These are phyloP conservation scores for Drosophila erecta DNA, from an alignment of 1,140 invertebrate genomes.

Conservation along the genomic window DNA sequence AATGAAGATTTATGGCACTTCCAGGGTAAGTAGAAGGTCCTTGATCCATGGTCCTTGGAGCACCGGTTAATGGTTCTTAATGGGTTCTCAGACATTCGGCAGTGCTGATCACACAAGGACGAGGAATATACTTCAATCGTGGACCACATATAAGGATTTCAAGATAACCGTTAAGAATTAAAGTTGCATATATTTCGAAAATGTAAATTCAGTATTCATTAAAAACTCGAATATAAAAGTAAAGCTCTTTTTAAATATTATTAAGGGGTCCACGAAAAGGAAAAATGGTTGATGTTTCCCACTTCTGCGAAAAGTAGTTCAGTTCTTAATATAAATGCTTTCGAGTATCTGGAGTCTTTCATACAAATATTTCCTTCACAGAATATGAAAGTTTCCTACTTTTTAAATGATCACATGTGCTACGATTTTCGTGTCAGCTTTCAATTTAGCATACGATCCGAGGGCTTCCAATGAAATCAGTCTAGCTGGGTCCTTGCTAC, in stretches of 20 bases:
- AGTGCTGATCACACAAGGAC: slow-evolving; percentile 49
- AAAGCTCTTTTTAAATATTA: no score
- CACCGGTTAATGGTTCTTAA: no score
- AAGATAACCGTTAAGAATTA: slow-evolving; percentile 18
- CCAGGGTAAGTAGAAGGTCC: slow-evolving; percentile 35
- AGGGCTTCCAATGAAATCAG: background rate
- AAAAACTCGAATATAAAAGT: background rate
- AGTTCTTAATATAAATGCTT: no score
- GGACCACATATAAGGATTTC: slow-evolving; percentile 24
- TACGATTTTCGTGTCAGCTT: background rate
- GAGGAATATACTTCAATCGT: slow-evolving; percentile 33
- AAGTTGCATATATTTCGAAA: background rate
- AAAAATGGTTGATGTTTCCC: no score
- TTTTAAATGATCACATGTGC: background rate
- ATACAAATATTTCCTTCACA: no score
- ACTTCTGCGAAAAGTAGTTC: background rate
- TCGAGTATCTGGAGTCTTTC: no score
- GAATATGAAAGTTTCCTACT: no score
- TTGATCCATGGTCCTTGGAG: background rate
- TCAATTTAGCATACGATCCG: background rate
- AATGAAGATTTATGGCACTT: slow-evolving; percentile 43
- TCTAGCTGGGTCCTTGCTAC: background rate
- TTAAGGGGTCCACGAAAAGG: no score
- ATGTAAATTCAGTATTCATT: slow-evolving; percentile 1
- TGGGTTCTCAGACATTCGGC: slow-evolving; percentile 48